Evolutionary conservation across 1,140 invertebrate species (phyloP).

Genomic region (Lysiphlebus fabarum): DNA sequence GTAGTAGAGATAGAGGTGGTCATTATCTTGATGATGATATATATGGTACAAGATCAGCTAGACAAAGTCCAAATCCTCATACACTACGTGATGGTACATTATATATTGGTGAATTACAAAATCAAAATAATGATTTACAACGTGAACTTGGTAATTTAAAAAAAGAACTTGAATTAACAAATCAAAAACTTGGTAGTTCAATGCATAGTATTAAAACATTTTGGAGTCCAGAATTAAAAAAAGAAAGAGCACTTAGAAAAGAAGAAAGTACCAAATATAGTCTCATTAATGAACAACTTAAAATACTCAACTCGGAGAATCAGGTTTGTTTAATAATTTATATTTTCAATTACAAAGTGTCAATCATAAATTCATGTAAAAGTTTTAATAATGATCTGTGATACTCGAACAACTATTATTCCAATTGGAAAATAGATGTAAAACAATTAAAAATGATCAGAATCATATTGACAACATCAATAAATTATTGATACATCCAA

Average conservation of each 20-base stretch:
- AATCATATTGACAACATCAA: no score
- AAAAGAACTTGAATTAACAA: conserved; percentile 93
- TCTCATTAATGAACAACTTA: conserved; percentile 94
- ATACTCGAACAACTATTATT: no score
- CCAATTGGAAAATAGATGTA: no score
- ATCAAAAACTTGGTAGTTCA: conserved; percentile 95
- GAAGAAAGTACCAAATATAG: conserved; percentile 97
- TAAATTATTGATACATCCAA: no score
- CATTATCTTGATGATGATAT: conserved; percentile 73
- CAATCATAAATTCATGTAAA: no score
- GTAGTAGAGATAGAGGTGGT: conserved; percentile 61
- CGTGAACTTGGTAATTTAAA: conserved; percentile 94
- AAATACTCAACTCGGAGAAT: conserved; percentile 93
- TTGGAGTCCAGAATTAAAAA: conserved; percentile 99
- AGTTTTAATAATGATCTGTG: no score
- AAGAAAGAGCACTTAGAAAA: conserved; percentile 91
- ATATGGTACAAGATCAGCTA: conserved; percentile 67
- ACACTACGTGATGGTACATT: conserved; percentile 51
- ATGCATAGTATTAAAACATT: conserved; percentile 99
- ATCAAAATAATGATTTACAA: conserved; percentile 92
- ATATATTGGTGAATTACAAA: conserved; percentile 89
- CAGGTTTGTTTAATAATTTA: conserved; percentile 69
- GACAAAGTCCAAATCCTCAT: conserved; percentile 71
- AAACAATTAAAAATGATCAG: no score
- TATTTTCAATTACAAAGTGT: no score